Conservation (phyloP, 2,797 vertebrate genomes). For the Muscicapa striata region DNA sequence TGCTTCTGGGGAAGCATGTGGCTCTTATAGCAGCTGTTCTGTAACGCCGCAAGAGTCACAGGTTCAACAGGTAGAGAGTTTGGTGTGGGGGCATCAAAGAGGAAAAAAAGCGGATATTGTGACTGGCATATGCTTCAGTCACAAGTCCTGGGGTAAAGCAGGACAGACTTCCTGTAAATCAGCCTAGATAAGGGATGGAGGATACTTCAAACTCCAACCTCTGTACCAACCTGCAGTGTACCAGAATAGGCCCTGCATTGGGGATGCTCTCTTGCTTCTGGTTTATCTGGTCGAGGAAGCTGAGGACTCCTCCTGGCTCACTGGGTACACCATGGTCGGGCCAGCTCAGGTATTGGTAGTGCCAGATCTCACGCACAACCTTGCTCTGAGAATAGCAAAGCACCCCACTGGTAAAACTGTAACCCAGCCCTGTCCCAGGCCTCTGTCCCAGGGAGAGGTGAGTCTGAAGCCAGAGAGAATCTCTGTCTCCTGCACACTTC, state of each 20-base stretch:
- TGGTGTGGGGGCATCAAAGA: background rate
- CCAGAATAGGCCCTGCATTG: slow-evolving; percentile 85
- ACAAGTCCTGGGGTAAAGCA: background rate
- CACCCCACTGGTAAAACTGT: background rate
- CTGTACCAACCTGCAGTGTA: slow-evolving; percentile 92
- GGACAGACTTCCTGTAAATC: background rate
- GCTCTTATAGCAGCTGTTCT: background rate
- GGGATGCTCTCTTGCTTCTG: slow-evolving; percentile 81
- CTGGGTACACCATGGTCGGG: slow-evolving; percentile 93
- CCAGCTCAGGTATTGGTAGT: slow-evolving; percentile 97
- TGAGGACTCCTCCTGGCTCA: slow-evolving; percentile 90
- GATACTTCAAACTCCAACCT: background rate
- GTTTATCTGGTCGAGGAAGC: slow-evolving; percentile 93
- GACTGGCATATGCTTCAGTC: background rate
- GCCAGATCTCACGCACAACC: slow-evolving; percentile 81
- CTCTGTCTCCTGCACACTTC: background rate
- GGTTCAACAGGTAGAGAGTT: background rate
- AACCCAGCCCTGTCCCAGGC: background rate
- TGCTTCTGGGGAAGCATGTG: background rate
- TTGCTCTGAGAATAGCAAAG: slow-evolving; percentile 30
- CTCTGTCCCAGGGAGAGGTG: background rate
- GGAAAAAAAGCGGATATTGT: background rate
- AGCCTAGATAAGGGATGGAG: background rate
- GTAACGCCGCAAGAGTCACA: background rate
- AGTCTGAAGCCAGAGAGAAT: background rate